Conservation (phyloP, 1,140 invertebrate species). For the Diabrotica undecimpunctata region DNA sequence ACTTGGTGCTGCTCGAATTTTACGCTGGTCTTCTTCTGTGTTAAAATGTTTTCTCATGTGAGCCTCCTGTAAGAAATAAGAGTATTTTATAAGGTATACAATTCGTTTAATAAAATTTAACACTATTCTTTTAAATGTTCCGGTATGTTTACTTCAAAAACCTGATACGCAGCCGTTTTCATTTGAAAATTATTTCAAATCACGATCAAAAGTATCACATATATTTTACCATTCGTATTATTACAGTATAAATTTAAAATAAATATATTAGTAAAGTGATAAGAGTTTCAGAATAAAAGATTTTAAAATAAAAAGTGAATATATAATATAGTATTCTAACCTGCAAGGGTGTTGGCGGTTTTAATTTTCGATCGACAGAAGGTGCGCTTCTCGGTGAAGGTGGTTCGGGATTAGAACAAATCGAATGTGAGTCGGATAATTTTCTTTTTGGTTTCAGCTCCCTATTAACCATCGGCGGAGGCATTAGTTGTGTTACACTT, state of each 20-base stretch:
- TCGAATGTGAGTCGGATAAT: conserved; percentile 56
- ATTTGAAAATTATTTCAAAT: no score
- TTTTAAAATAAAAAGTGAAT: no score
- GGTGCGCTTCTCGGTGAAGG: conserved; percentile 48
- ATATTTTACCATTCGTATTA: no score
- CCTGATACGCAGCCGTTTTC: no score
- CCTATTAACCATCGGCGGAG: conserved; percentile 71
- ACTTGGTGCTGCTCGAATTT: conserved; percentile 52
- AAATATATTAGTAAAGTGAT: no score
- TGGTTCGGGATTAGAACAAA: conserved; percentile 49
- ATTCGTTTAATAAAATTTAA: neutral
- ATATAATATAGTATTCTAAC: conserved; percentile 31
- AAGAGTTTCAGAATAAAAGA: no score
- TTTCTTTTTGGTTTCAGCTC: conserved; percentile 72
- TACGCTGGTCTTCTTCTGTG: conserved; percentile 34
- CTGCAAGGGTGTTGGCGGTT: conserved; percentile 39
- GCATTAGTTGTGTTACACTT: conserved; percentile 47
- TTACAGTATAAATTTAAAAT: no score
- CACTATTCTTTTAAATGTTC: no score
- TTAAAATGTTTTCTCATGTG: conserved; percentile 32
- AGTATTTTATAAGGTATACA: neutral
- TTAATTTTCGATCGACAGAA: conserved; percentile 46
- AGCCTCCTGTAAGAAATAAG: conserved; percentile 25
- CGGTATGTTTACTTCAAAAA: no score
- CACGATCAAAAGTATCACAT: no score